phyloP scores from a whole-genome alignment of 1,140 invertebrate genomes.

The Drosophila pseudoananassae region DNA sequence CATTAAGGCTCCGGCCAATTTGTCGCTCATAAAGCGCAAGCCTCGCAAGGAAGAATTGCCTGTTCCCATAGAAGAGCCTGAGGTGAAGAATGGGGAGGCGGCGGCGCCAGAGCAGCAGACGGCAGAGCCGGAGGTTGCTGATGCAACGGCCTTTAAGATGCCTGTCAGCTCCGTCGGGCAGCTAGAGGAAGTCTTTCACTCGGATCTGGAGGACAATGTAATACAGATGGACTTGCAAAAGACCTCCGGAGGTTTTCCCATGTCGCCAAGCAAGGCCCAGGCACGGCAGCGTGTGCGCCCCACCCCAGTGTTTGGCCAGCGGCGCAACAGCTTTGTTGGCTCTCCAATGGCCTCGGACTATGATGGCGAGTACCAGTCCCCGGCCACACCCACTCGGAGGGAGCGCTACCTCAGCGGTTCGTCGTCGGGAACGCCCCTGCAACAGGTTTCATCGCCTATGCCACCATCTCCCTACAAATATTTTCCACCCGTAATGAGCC shows the following conservation, averaged over 20 bases:
- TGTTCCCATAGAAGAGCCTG: slow-evolving; percentile 10
- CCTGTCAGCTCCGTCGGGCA: slow-evolving; percentile 46
- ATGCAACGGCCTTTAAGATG: slow-evolving; percentile 68
- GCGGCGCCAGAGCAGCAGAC: slow-evolving; percentile 5
- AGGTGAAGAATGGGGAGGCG: slow-evolving; percentile 15
- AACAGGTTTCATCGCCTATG: slow-evolving; percentile 54
- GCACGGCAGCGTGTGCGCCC: slow-evolving; percentile 61
- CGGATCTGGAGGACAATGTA: slow-evolving; percentile 77
- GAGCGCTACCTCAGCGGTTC: slow-evolving; percentile 73
- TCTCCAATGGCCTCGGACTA: slow-evolving; percentile 57
- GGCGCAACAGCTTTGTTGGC: slow-evolving; percentile 84
- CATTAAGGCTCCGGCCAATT: slow-evolving; percentile 85
- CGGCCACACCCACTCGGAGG: slow-evolving; percentile 65
- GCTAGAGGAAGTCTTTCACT: slow-evolving; percentile 65
- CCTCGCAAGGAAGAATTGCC: slow-evolving; percentile 55
- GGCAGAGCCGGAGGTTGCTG: slow-evolving; percentile 30
- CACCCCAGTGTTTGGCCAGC: slow-evolving; percentile 74
- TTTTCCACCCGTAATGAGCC: slow-evolving; percentile 59
- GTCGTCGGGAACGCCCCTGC: slow-evolving; percentile 47
- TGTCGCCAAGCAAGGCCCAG: slow-evolving; percentile 71
- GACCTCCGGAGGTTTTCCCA: slow-evolving; percentile 52
- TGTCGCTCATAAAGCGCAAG: slow-evolving; percentile 69
- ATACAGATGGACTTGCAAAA: slow-evolving; percentile 78
- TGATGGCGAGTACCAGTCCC: slow-evolving; percentile 78
- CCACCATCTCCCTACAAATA: slow-evolving; percentile 51